These are phyloP conservation scores for Sesia bembeciformis DNA, from an alignment of 2,888 invertebrate genomes.

Conservation along the genomic window DNA sequence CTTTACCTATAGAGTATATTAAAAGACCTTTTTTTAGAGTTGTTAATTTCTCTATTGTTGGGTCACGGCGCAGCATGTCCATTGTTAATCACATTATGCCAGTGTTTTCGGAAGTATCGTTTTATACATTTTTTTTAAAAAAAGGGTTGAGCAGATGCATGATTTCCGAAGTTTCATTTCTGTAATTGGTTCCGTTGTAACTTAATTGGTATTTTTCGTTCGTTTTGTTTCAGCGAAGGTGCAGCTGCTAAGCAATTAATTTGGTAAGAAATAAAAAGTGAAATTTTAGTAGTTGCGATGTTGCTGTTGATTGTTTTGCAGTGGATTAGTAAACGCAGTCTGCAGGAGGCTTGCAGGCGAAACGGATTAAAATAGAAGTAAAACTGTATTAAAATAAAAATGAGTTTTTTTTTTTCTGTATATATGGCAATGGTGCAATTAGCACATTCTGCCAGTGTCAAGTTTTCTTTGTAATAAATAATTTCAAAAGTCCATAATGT, in stretches of 20 bases:
- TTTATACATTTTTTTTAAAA: slow-evolving; percentile 10
- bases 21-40: slow-evolving; percentile 8
- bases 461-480: too few relatives aligned
- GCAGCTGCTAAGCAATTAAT: slow-evolving; percentile 35
- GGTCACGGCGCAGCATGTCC: slow-evolving; percentile 20
- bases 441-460: too few relatives aligned
- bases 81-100: slow-evolving; percentile 44
- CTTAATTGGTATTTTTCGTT: slow-evolving; percentile 45
- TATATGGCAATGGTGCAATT: too few relatives aligned
- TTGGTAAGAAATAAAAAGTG: slow-evolving; percentile 1
- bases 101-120: slow-evolving; percentile 27
- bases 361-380: too few relatives aligned
- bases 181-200: slow-evolving; percentile 35
- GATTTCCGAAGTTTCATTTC: slow-evolving; percentile 46
- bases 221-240: slow-evolving; percentile 19
- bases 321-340: too few relatives aligned
- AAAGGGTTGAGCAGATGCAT: slow-evolving; percentile 64
- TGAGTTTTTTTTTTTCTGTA: too few relatives aligned
- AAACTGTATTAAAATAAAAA: too few relatives aligned
- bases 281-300: not conserved
- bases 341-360: too few relatives aligned
- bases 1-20: slow-evolving; percentile 2
- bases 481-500: too few relatives aligned
- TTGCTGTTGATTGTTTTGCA: too few relatives aligned
- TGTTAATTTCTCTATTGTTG: slow-evolving; percentile 21